phyloP scores from a whole-genome alignment of 2,888 invertebrate genomes.

The Coleophora deauratella region DNA sequence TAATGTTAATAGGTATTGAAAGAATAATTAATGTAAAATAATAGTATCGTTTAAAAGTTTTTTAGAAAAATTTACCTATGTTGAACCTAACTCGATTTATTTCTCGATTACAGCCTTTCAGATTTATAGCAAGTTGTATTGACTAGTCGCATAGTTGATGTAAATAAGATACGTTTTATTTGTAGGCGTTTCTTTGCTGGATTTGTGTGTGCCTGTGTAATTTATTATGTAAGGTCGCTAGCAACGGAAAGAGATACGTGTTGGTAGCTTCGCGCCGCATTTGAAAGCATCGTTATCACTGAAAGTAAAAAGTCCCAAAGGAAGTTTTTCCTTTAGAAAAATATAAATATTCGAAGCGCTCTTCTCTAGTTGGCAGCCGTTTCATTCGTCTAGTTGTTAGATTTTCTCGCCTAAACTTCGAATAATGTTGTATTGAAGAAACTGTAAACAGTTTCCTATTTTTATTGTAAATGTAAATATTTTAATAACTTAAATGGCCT shows the following conservation, averaged over 20 bases:
- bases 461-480: constrained; percentile 66
- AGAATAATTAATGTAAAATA: constrained; percentile 62
- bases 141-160: constrained; percentile 60
- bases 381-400: constrained; percentile 56
- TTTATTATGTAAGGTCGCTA: constrained; percentile 29
- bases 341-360: too few relatives aligned
- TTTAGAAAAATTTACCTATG: constrained; percentile 74
- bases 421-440: constrained; percentile 54
- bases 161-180: constrained; percentile 57
- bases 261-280: constrained; percentile 30
- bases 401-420: constrained; percentile 67
- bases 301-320: too few relatives aligned
- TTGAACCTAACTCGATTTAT: constrained; percentile 61
- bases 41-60: constrained; percentile 63
- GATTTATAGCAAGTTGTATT: constrained; percentile 53
- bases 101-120: constrained; percentile 51
- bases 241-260: too few relatives aligned
- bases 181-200: constrained; percentile 55
- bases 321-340: too few relatives aligned
- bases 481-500: constrained; percentile 66
- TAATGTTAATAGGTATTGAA: constrained; percentile 70
- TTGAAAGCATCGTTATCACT: constrained; percentile 12
- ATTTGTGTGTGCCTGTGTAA: constrained; percentile 61
- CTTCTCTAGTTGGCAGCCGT: constrained; percentile 12
- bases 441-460: constrained; percentile 61